phyloP scores from a whole-genome alignment of 64 coral and sea anemone genomes.

The Orbicella faveolata region DNA sequence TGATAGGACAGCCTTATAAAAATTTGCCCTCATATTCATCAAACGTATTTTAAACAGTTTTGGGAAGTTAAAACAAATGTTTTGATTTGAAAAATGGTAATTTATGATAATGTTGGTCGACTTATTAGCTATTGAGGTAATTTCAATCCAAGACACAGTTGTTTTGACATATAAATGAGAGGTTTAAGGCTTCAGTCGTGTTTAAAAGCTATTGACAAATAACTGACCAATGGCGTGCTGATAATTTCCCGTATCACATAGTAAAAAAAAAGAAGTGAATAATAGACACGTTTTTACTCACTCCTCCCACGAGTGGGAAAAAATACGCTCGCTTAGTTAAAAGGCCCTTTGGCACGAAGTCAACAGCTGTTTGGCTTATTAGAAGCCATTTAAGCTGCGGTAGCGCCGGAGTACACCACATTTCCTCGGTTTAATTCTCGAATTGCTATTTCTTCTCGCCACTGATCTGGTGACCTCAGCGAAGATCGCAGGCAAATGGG shows the following conservation, averaged over 20 bases:
- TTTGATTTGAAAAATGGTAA: conserved; percentile 42
- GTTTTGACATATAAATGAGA: conserved; percentile 44
- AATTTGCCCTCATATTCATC: not conserved
- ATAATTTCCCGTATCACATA: conserved; percentile 7
- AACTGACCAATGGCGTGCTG: conserved; percentile 22
- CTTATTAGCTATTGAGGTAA: conserved; percentile 43
- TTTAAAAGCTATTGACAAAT: conserved; percentile 40
- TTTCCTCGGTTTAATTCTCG: not conserved
- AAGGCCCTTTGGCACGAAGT: not conserved
- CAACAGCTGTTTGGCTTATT: not conserved
- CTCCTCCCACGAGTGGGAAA: not conserved
- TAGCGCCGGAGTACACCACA: not conserved
- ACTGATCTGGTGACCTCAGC: not conserved
- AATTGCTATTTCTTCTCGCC: not conserved
- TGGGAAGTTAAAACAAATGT: conserved; percentile 9
- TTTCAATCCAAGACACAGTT: conserved; percentile 10
- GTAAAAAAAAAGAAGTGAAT: not conserved
- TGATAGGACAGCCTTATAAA: not conserved
- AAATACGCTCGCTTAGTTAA: not conserved
- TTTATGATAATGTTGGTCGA: conserved; percentile 25
- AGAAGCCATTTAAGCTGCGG: not conserved
- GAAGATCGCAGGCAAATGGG: conserved; percentile 12
- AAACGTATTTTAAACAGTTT: not conserved
- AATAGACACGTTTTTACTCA: conserved; percentile 11
- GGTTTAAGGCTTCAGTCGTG: conserved; percentile 6